Evolutionary conservation across 2,797 vertebrate genomes (phyloP).

Genomic region (Pantherophis alleghaniensis): DNA sequence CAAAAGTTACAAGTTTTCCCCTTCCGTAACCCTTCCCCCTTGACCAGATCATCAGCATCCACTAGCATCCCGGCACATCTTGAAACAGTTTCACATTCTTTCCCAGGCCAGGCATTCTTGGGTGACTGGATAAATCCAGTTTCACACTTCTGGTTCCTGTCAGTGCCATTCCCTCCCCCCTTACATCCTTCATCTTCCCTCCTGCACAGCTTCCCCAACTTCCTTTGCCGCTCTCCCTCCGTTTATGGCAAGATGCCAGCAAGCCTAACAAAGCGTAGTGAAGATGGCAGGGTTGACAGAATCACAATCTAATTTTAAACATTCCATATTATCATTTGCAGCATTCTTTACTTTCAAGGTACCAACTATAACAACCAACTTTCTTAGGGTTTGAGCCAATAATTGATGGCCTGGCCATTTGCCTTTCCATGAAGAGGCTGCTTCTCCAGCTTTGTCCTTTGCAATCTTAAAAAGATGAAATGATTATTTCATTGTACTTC

Average conservation of each 20-base stretch:
- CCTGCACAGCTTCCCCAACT: neutral
- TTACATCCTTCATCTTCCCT: neutral
- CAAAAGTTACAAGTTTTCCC: neutral
- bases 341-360: neutral
- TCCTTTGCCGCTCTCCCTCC: neutral
- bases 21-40: neutral
- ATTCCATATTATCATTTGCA: neutral
- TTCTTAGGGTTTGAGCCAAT: neutral
- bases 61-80: neutral
- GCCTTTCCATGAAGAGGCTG: neutral
- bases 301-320: neutral
- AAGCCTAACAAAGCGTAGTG: neutral
- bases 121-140: neutral
- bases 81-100: neutral
- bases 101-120: neutral
- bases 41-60: neutral
- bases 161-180: neutral
- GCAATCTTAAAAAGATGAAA: neutral
- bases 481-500: conserved; percentile 14
- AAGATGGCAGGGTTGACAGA: neutral
- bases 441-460: neutral
- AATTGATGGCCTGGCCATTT: neutral
- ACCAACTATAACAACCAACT: neutral
- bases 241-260: neutral
- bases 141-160: neutral